Base-by-base conservation (phyloP, 2,113 vertebrate genomes). In the Melozone crissalis region DNA sequence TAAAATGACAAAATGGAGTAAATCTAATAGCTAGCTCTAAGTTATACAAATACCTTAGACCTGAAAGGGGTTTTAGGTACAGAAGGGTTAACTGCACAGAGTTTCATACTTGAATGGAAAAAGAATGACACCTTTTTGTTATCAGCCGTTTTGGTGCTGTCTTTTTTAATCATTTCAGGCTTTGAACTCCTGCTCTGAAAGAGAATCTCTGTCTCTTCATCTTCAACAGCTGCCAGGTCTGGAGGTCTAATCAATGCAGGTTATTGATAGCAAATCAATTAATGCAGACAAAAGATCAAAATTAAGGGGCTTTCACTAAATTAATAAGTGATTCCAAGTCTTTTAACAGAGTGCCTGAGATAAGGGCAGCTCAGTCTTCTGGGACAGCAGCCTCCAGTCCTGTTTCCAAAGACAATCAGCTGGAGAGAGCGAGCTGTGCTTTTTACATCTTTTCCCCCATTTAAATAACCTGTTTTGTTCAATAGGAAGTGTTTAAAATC, bases 251-350 rank as follows among this genome's bases (percentile, higher is more conserved):
- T 97, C 96, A 97, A 97, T 97, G 95, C 82, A 83, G 82, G 90
- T 96, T 97, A 97, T 97, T 97, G 96, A 97, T 97, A 97, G 94
- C 95, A 97, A 97, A 97, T 97, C 97, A 96, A 95, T 97, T 97
- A 97, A 95, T 96, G 94, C 92, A 90, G 90, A 97, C 93, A 97
- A 97, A 96, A 61, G 87, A 97, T 97, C 92, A 96, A 93, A 97
- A 97, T 94, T 91, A 97, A 96, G 91, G 82, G 68, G 92, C 95
- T 97, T 97, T 97, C 95, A 97, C 96, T 97, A 97, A 97, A 97
- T 97, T 97, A 97, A 97, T 97, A 97, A 97, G 89, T 90, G 94
- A 97, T 91, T 95, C 96, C 77, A 94, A 93, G 95, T 93, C 96
- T 97, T 97, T 96, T 89, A 96, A 97, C 89, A 76, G 87, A 94